A percentile compares a stretch with the other conserved stretches of the same genome.
phyloP scores from a whole-genome alignment of 2,888 invertebrate genomes.

The Caenorhabditis becei region DNA sequence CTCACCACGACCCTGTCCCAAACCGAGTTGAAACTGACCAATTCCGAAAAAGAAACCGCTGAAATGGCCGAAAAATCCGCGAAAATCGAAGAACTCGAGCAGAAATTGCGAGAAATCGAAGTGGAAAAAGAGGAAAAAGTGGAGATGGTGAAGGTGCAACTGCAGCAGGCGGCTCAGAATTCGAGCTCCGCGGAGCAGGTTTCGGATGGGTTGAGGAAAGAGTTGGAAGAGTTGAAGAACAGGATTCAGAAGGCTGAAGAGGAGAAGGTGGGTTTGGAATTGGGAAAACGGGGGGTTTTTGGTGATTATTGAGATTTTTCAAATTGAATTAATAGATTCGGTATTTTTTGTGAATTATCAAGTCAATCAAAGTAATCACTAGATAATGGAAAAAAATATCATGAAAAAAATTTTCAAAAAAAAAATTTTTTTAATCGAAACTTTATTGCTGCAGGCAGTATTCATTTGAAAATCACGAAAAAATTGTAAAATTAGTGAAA shows the following conservation, averaged over 20 bases:
- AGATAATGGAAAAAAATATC: too few species aligned
- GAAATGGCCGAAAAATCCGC: slow-evolving; percentile 14
- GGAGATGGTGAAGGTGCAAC: slow-evolving; percentile 30
- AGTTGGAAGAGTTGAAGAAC: slow-evolving; percentile 36
- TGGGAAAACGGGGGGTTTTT: too few species aligned
- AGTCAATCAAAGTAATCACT: too few species aligned
- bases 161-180: slow-evolving; percentile 26
- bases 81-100: slow-evolving; percentile 18
- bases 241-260: slow-evolving; percentile 23
- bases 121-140: slow-evolving; percentile 40
- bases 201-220: slow-evolving; percentile 1
- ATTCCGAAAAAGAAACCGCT: not conserved
- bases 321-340: too few species aligned
- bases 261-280: slow-evolving; percentile 24
- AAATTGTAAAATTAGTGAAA: too few species aligned
- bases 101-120: slow-evolving; percentile 14
- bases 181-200: slow-evolving; percentile 28
- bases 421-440: too few species aligned
- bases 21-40: not conserved
- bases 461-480: too few species aligned
- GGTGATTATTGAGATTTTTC: too few species aligned
- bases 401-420: too few species aligned
- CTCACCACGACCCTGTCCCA: slow-evolving; percentile 15
- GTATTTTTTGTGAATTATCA: too few species aligned
- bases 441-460: too few species aligned